Base-by-base conservation (phyloP, 2,113 vertebrate genomes). In the Lasiurus borealis region DNA sequence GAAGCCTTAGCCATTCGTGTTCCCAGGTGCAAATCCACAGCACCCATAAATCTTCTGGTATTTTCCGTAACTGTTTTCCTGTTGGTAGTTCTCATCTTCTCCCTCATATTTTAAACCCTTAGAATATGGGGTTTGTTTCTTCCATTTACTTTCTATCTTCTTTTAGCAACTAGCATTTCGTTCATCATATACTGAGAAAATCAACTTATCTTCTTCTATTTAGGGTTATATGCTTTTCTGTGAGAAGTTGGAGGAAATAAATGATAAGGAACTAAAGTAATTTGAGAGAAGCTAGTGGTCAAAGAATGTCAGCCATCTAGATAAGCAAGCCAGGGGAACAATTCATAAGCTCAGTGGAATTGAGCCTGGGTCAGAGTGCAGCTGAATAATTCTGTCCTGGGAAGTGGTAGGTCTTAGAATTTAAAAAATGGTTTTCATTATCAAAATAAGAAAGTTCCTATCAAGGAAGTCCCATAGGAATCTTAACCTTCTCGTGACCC, bases 241-340 rank as follows among this genome's bases (percentile, higher is more conserved):
- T 40, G 92, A 88, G 71, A 91, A 95, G 25, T n/a, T 95, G 27
- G 44, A 96, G 62, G 40, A 97, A 93, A 87, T 80, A 97, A 93
- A 87, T 80, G 52, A 34, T 91, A 94, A 86, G 62, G 23, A 84
- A 46, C 80, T 95, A 73, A 66, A 95, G 25, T 92, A 81, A 75
- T 87, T 91, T 85, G 8, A 95, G 62, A 87, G 83, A 94, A 72
- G 69, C 40, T 83, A 27, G 23, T 90, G 46, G 72, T 77, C 54
- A 93, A 31, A 34, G 13, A n/a, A 75, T 71, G 11, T 68, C 88
- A 83, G 0, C 52, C 44, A 84, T 76, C 59, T 90, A 75, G 46
- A 82, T 66, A 83, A 89, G 25, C 31, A 85, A 86, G 25, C 90
- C 62, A 80, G 9, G 77, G 89, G 48, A 89, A 68, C 14, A 89